Conservation (phyloP, 2,113 vertebrate species). For the Micronisus gabar region DNA sequence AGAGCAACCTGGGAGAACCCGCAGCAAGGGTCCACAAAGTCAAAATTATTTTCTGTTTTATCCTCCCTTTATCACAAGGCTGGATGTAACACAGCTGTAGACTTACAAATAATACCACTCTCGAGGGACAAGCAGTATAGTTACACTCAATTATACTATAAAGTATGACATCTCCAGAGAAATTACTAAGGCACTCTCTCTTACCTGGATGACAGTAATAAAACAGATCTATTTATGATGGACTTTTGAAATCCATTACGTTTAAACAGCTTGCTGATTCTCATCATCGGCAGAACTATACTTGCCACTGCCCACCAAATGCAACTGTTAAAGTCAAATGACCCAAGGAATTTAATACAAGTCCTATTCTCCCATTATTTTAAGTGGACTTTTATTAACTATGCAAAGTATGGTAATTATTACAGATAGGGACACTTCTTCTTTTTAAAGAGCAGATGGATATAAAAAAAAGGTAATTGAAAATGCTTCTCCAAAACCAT, state of each 20-base stretch:
- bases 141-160: slow-evolving; percentile 66
- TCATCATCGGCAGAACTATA: not conserved
- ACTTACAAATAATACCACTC: slow-evolving; percentile 34
- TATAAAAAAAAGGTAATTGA: not conserved
- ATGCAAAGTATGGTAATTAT: slow-evolving; percentile 18
- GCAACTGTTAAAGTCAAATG: slow-evolving; percentile 39
- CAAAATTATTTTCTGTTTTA: not conserved
- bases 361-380: slow-evolving; percentile 10
- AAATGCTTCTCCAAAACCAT: not conserved
- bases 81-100: slow-evolving; percentile 48
- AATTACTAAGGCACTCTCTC: slow-evolving; percentile 49
- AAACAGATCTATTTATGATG: slow-evolving; percentile 65
- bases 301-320: slow-evolving; percentile 25
- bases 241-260: slow-evolving; percentile 49
- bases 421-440: not conserved
- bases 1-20: not conserved
- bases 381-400: slow-evolving; percentile 30
- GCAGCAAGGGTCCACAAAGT: not conserved
- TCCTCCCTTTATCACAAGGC: not conserved
- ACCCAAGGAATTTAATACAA: slow-evolving; percentile 8
- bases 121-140: slow-evolving; percentile 37
- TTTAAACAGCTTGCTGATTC: slow-evolving; percentile 55
- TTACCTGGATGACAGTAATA: slow-evolving; percentile 65
- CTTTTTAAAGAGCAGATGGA: not conserved
- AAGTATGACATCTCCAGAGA: slow-evolving; percentile 65